phyloP scores from a whole-genome alignment of 2,113 vertebrate genomes.

The Coreoperca whiteheadi region DNA sequence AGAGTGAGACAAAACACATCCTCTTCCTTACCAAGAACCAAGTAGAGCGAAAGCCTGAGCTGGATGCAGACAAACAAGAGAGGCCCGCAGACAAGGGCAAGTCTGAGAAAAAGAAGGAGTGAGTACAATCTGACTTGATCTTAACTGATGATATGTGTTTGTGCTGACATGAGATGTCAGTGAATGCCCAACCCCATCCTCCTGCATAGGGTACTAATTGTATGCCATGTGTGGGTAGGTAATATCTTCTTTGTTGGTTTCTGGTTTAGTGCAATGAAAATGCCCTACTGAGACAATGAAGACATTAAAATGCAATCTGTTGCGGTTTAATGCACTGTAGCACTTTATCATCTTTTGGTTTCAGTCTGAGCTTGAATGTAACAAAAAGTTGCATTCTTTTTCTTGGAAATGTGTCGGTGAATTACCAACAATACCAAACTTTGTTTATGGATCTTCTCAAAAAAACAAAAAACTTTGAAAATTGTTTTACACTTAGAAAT shows the following conservation, averaged over 20 bases:
- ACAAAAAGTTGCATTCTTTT: background rate
- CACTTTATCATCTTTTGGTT: no score
- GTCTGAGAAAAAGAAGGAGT: conserved; percentile 90
- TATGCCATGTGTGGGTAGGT: background rate
- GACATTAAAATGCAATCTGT: background rate
- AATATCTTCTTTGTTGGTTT: background rate
- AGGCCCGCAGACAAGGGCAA: conserved; percentile 74
- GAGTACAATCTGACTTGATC: conserved; percentile 61
- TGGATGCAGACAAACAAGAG: conserved; percentile 69
- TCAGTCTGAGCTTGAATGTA: background rate
- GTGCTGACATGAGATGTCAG: background rate
- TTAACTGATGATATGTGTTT: background rate
- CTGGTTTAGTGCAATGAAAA: background rate
- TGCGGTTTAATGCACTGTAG: background rate
- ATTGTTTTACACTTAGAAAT: background rate
- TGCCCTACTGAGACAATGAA: background rate
- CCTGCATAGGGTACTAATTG: background rate
- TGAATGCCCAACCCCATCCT: background rate
- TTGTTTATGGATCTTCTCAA: no score
- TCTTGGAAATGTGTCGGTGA: background rate
- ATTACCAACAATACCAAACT: background rate
- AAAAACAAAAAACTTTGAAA: no score
- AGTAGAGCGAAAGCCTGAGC: conserved; percentile 86
- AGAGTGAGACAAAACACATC: conserved; percentile 85
- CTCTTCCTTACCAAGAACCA: conserved; percentile 92